These are phyloP conservation scores for Sipunculus nudus DNA, from an alignment of 2,888 invertebrate genomes.

Conservation along the genomic window DNA sequence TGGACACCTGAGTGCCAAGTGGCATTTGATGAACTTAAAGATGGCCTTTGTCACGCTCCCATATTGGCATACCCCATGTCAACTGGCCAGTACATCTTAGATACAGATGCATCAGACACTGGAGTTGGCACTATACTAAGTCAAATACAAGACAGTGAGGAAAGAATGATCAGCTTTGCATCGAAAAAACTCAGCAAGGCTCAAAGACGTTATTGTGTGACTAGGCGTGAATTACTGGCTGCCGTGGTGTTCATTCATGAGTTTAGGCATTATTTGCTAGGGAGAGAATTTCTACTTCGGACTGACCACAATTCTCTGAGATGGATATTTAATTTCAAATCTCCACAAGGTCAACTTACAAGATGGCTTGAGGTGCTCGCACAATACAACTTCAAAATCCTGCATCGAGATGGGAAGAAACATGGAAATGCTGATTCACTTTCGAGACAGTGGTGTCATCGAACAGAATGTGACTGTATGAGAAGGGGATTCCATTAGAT, in stretches of 20 bases:
- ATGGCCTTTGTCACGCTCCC: conserved; percentile 12
- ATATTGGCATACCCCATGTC: conserved; percentile 7
- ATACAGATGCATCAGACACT: background rate
- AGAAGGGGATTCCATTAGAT: background rate
- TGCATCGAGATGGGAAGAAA: background rate
- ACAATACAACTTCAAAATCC: background rate
- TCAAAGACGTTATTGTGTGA: background rate
- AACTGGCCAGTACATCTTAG: background rate
- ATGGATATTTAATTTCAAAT: background rate
- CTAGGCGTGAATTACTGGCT: background rate
- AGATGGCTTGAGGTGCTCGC: background rate
- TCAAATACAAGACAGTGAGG: conserved; percentile 5
- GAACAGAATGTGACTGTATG: background rate
- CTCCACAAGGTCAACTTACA: background rate
- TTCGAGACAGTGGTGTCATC: background rate
- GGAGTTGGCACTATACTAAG: conserved; percentile 21
- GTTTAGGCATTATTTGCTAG: background rate
- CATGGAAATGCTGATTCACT: background rate
- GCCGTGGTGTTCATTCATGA: background rate
- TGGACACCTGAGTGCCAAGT: background rate
- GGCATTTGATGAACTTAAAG: background rate
- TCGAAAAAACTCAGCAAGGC: background rate
- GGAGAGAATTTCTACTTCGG: background rate
- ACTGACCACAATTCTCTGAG: background rate
- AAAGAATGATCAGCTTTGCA: background rate